A percentile compares a stretch with the other conserved stretches of the same genome.
Evolutionary conservation across 2,797 vertebrate genomes (phyloP).

Genomic region (Poeciliopsis paucimaculata): DNA sequence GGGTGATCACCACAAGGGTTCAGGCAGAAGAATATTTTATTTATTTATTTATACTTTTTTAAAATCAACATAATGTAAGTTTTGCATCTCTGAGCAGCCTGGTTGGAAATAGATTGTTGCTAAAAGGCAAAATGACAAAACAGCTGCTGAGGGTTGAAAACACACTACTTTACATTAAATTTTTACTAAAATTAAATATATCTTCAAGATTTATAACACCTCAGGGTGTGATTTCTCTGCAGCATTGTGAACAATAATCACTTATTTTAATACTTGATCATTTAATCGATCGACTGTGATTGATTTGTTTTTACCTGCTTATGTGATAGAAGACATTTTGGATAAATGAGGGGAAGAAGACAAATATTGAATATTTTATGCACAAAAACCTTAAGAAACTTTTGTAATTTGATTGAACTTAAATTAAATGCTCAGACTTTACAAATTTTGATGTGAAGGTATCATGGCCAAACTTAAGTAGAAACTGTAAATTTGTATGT

Average conservation of each 20-base stretch:
- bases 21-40: not conserved
- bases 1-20: slow-evolving; percentile 79
- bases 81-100: not conserved
- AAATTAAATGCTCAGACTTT: not conserved
- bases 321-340: not conserved
- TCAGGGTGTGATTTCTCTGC: not conserved
- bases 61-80: not conserved
- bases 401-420: not conserved
- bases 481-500: not conserved
- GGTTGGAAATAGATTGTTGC: not conserved
- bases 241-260: not conserved
- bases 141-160: not conserved
- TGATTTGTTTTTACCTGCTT: not conserved
- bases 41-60: not conserved
- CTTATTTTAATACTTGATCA: not conserved
- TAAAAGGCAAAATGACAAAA: not conserved
- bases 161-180: not conserved
- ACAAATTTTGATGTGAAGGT: not conserved
- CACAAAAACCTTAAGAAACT: not conserved
- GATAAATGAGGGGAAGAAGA: not conserved
- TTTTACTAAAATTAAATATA: not conserved
- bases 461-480: not conserved
- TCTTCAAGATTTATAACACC: not conserved
- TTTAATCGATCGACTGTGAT: not conserved
- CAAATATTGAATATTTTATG: not conserved